Base-by-base conservation (phyloP, 2,888 invertebrate species). In the Ophion ventricosus region DNA sequence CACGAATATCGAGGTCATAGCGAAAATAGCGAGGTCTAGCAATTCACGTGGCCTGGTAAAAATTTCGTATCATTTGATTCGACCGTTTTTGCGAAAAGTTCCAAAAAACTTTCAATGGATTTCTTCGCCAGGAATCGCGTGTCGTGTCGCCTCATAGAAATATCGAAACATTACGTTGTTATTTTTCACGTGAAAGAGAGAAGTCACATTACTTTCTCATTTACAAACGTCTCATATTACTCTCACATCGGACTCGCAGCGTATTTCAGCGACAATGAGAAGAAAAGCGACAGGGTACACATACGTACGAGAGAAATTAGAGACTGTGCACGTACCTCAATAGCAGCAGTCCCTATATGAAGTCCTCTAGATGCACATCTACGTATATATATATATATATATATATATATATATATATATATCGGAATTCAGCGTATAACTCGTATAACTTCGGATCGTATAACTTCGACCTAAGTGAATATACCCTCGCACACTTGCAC, bases 401-500 rank as follows among this genome's bases (percentile, higher is more conserved):
- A 49, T n/a, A 76, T 56, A 57, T 56, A 75, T n/a, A 26, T 14
- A 35, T 29, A 49, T 43, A 20, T n/a, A 69, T n/a, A 26, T 35
- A 69, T 43, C 49, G 63, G 17, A 74, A n/a, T 14, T 75, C 7
- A 5, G 64, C n/a, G n/a, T n/a, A n/a, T n/a, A n/a, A n/a, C n/a
- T n/a, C n/a, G n/a, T n/a, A n/a, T n/a, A n/a, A n/a, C n/a, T n/a
- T n/a, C n/a, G n/a, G n/a, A n/a, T n/a, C n/a, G 73, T 80, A 80
- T 77, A 80, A 84, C 80, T 84, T 69, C 1, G 69, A 54, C 67
- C 77, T 73, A 77, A 84, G 83, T 77, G 77, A 80, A 80, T 84
- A 73, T 84, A 77, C 43, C 43, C 67, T 25, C 61, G 56, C 78
- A 76, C 80, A 83, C 75, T 72, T 54, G 66, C 59, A 40, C 10